A percentile compares a stretch with the other conserved stretches of the same genome.
Conservation (phyloP, 2,797 vertebrate genomes). For the Acipenser oxyrinchus region DNA sequence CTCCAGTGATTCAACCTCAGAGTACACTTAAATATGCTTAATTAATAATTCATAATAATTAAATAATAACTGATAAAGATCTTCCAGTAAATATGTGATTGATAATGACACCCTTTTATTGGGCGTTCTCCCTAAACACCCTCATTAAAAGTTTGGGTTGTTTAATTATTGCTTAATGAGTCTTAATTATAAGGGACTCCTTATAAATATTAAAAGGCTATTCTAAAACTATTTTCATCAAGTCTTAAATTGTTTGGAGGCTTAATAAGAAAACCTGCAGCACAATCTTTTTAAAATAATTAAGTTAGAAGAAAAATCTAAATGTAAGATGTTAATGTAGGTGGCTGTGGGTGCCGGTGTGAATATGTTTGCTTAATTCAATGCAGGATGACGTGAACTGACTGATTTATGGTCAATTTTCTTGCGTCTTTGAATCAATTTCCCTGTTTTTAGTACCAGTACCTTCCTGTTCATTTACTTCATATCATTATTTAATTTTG, state of each 20-base stretch:
- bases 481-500: too few species aligned
- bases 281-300: background rate
- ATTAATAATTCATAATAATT: conserved; percentile 59
- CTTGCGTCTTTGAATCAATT: background rate
- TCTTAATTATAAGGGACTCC: conserved; percentile 19
- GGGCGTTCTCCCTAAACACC: conserved; percentile 30
- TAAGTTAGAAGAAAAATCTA: background rate
- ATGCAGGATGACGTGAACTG: background rate
- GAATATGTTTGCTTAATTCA: background rate
- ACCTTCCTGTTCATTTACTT: background rate
- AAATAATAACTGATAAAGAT: conserved; percentile 40
- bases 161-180: background rate
- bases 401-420: background rate
- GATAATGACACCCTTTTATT: conserved; percentile 39
- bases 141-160: conserved; percentile 39
- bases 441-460: background rate
- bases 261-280: background rate
- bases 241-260: conserved; percentile 1
- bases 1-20: conserved; percentile 47
- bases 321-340: background rate
- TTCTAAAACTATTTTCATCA: background rate
- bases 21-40: conserved; percentile 55
- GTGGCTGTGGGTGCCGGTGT: too few species aligned
- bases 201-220: conserved; percentile 23
- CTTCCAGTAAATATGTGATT: conserved; percentile 28